Conservation (phyloP, 2,797 vertebrate genomes). For the Rhadinocentrus ornatus region DNA sequence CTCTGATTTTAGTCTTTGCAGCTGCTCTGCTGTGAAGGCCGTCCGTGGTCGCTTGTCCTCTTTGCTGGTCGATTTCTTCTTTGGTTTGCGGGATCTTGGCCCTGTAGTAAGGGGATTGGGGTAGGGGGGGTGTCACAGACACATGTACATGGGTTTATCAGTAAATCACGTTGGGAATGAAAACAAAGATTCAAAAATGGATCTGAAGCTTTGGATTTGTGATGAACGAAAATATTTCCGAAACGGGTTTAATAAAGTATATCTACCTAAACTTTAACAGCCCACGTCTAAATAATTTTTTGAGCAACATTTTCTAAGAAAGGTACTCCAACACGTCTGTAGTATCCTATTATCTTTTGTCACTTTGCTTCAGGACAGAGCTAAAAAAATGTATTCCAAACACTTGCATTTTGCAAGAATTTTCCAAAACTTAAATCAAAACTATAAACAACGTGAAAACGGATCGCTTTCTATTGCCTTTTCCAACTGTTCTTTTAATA, state of each 20-base stretch:
- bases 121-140: conserved; percentile 17
- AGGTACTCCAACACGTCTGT: too few species aligned
- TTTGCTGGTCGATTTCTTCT: conserved; percentile 94
- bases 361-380: conserved; percentile 7
- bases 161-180: background rate
- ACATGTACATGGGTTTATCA: conserved; percentile 27
- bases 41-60: conserved; percentile 95
- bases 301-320: too few species aligned
- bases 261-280: too few species aligned
- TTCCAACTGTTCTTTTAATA: background rate
- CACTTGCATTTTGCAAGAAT: background rate
- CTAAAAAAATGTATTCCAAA: background rate
- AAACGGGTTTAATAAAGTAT: too few species aligned
- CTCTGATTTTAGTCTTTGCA: conserved; percentile 93
- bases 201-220: background rate
- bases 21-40: conserved; percentile 94
- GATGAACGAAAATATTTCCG: background rate
- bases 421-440: background rate
- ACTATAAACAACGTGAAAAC: background rate
- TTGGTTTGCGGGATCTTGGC: conserved; percentile 97
- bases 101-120: conserved; percentile 76
- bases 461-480: background rate
- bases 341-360: background rate
- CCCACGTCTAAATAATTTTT: too few species aligned
- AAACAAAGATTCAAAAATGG: background rate